These are phyloP conservation scores for Eupithecia subumbrata DNA, from an alignment of 2,888 invertebrate genomes.

Conservation along the genomic window DNA sequence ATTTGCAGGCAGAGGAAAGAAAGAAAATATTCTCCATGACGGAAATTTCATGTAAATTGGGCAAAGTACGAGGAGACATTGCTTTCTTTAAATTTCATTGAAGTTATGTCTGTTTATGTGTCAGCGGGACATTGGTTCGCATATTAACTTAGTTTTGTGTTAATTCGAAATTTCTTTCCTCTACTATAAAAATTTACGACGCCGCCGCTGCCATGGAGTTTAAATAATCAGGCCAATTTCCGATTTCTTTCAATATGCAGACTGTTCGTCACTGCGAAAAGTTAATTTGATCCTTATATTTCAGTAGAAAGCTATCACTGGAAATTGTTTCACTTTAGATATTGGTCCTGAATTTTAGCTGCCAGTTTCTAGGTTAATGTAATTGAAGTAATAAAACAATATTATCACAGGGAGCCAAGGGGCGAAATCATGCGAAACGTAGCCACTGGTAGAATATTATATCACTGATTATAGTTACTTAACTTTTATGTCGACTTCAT, in stretches of 20 bases:
- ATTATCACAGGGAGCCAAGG: conserved; percentile 6
- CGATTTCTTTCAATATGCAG: conserved; percentile 59
- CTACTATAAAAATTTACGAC: neutral
- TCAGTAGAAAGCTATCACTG: conserved; percentile 34
- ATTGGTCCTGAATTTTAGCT: conserved; percentile 14
- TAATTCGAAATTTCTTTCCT: neutral
- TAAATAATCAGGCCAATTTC: neutral
- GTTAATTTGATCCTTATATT: conserved; percentile 49
- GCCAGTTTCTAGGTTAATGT: conserved; percentile 16
- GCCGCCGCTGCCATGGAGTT: neutral
- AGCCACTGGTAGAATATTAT: neutral
- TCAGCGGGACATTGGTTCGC: no score
- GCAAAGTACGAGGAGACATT: conserved; percentile 63
- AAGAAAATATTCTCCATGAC: conserved; percentile 69
- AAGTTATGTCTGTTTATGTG: conserved; percentile 42
- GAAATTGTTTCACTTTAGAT: conserved; percentile 36
- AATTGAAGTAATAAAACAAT: conserved; percentile 28
- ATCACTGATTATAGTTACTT: neutral
- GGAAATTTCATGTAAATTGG: conserved; percentile 80
- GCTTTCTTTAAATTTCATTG: conserved; percentile 67
- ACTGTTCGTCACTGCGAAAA: conserved; percentile 51
- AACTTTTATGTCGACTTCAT: neutral
- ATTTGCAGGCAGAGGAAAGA: conserved; percentile 71
- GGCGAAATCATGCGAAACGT: conserved; percentile 21
- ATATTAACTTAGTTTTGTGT: neutral